Conservation (phyloP, 2,888 invertebrate genomes). For the Stegana nigrithorax region DNA sequence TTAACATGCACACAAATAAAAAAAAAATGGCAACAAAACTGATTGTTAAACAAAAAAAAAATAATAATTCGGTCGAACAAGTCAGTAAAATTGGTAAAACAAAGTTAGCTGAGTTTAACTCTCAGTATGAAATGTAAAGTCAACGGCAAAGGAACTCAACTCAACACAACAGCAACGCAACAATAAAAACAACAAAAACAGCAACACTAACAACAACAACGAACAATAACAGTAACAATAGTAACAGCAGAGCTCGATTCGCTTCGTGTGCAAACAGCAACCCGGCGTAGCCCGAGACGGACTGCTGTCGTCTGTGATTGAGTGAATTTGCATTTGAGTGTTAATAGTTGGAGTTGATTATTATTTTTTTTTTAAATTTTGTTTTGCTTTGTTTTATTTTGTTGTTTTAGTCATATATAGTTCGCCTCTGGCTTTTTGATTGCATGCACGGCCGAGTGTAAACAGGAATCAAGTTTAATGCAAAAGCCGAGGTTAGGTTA, state of each 20-base stretch:
- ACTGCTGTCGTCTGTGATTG: too few relatives aligned
- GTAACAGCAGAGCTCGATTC: constrained; percentile 4
- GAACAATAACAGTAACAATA: not conserved
- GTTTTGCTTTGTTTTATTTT: too few relatives aligned
- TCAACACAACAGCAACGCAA: constrained; percentile 14
- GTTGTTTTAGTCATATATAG: too few relatives aligned
- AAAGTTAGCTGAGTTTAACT: constrained; percentile 42
- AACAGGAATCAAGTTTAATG: not conserved
- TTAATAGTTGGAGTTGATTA: too few relatives aligned
- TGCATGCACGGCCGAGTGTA: too few relatives aligned
- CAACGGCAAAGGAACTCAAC: constrained; percentile 46
- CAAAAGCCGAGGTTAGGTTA: not conserved
- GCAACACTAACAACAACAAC: not conserved
- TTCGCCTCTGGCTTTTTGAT: too few relatives aligned
- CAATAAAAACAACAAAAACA: constrained; percentile 8
- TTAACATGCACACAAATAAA: too few relatives aligned
- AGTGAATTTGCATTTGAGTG: too few relatives aligned
- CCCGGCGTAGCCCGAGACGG: too few relatives aligned
- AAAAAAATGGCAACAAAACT: not conserved
- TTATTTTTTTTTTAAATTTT: too few relatives aligned
- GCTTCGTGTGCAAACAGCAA: too few relatives aligned
- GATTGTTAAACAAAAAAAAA: not conserved
- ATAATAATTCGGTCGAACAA: not conserved
- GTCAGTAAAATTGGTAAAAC: constrained; percentile 28
- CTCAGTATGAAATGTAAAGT: constrained; percentile 50